Percentiles rank a stretch among this genome's conserved stretches.
These are phyloP conservation scores for Ostrea denselamellosa DNA, from an alignment of 1,140 invertebrate genomes.

Conservation along the genomic window DNA sequence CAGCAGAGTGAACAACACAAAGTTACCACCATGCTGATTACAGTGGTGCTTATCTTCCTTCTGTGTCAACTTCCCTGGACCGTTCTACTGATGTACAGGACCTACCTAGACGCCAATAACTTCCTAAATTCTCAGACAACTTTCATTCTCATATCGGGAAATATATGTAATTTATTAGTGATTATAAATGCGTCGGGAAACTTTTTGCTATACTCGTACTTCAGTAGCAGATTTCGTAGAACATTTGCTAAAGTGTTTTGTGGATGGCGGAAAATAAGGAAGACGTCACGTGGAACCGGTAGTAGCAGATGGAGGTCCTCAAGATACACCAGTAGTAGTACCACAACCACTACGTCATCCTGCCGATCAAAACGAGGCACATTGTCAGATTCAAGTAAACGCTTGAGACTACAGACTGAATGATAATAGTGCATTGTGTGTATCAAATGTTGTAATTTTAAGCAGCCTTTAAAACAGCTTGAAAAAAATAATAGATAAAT, in stretches of 20 bases:
- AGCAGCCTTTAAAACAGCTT: not conserved
- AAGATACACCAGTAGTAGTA: not conserved
- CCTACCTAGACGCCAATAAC: slow-evolving; percentile 58
- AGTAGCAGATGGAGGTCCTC: not conserved
- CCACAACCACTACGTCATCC: slow-evolving; percentile 11
- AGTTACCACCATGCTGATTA: slow-evolving; percentile 87
- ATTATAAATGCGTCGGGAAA: slow-evolving; percentile 86
- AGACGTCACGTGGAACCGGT: not conserved
- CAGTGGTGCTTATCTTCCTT: slow-evolving; percentile 87
- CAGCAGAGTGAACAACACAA: slow-evolving; percentile 74
- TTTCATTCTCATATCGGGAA: slow-evolving; percentile 82
- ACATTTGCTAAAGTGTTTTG: slow-evolving; percentile 85
- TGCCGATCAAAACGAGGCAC: slow-evolving; percentile 38
- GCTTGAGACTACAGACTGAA: not conserved
- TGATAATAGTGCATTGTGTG: not conserved
- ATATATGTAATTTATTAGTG: slow-evolving; percentile 87
- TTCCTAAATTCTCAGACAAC: slow-evolving; percentile 58
- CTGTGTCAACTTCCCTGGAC: slow-evolving; percentile 87
- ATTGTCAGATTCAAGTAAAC: not conserved
- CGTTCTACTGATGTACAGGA: slow-evolving; percentile 68
- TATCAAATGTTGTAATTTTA: not conserved
- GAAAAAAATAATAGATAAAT: not conserved
- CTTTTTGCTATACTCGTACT: slow-evolving; percentile 88
- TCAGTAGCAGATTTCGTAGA: slow-evolving; percentile 87
- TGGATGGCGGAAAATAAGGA: slow-evolving; percentile 46